Conservation (phyloP, 1,140 invertebrate genomes). For the Latrodectus geometricus region DNA sequence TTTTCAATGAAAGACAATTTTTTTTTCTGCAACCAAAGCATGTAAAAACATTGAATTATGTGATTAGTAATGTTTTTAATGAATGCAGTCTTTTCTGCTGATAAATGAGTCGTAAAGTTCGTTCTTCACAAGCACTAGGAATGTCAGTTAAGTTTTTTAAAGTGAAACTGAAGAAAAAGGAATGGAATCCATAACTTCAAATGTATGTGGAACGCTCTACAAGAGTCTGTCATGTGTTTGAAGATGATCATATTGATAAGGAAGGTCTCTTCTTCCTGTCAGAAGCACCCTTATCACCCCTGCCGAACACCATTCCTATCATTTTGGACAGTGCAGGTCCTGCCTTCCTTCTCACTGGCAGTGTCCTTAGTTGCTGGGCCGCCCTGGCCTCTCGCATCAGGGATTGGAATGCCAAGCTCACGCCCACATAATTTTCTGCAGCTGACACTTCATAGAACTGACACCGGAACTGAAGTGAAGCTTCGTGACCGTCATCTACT, state of each 20-base stretch:
- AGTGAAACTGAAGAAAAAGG: no score
- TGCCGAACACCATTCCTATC: conserved; percentile 83
- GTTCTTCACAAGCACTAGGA: no score
- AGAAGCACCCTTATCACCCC: conserved; percentile 73
- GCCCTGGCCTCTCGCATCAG: conserved; percentile 77
- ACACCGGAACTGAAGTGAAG: conserved; percentile 80
- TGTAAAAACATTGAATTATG: no score
- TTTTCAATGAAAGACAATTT: no score
- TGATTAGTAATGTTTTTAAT: no score
- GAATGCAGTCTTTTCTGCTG: no score
- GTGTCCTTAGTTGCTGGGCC: conserved; percentile 77
- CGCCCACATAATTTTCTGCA: conserved; percentile 82
- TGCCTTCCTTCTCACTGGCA: conserved; percentile 79
- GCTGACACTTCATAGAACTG: conserved; percentile 89
- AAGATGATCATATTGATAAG: conserved; percentile 66
- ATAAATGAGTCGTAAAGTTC: no score
- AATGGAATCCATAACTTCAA: no score
- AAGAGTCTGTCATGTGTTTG: no score
- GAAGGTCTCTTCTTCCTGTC: conserved; percentile 76
- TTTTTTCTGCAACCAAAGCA: no score
- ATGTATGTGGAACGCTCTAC: no score
- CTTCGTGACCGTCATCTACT: conserved; percentile 83
- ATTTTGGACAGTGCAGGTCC: conserved; percentile 83
- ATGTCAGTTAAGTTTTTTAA: no score
- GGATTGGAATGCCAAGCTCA: conserved; percentile 83